Evolutionary conservation across 2,797 vertebrate species (phyloP), one percentile per base, ranked within the genome.

Genomic region (Acipenser ruthenus): DNA sequence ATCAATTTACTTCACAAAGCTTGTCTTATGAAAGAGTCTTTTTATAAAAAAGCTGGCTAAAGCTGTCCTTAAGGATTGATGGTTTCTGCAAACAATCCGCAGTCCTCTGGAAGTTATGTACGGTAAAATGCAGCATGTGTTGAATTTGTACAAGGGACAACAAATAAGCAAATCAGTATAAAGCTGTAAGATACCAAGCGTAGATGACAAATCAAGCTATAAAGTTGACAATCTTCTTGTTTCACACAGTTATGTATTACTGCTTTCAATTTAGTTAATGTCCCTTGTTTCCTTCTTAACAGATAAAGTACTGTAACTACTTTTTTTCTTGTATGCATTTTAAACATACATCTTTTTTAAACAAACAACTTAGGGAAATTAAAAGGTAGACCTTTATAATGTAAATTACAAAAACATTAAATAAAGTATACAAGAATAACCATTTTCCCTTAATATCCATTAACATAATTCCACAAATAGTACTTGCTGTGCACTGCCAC

Each of bases 61-160:
- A 80, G 75, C 83, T 79, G 79, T 85, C 83, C 70, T 67, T 50
- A 69, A 78, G 74, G 82, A 92, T 91, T 90, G 90, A 86, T 77
- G 76, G 79, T 79, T 82, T 88, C 50, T 81, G 80, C 76, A 87
- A 93, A 90, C 80, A 86, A 82, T 79, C 69, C 66, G 68, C 77
- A 84, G 74, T 70, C 70, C 77, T 82, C 69, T 84, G 78, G 78
- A 86, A 82, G 75, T 64, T 64, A 72, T 75, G 75, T 77, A 75
- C 69, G 80, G 77, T 69, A 71, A 78, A 77, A 79, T 49, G 67
- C 13, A 68, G 60, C 69, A 70, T 50, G 13, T 71, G 77, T 74
- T 86, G 82, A 79, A 84, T 81, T 79, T 77, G 81, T 80, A 75
- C 68, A 70, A 72, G 70, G 72, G 72, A 76, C 71, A 81, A 78